Base-by-base conservation (phyloP, 2,113 vertebrate species). In the Eupsittula cactorum region DNA sequence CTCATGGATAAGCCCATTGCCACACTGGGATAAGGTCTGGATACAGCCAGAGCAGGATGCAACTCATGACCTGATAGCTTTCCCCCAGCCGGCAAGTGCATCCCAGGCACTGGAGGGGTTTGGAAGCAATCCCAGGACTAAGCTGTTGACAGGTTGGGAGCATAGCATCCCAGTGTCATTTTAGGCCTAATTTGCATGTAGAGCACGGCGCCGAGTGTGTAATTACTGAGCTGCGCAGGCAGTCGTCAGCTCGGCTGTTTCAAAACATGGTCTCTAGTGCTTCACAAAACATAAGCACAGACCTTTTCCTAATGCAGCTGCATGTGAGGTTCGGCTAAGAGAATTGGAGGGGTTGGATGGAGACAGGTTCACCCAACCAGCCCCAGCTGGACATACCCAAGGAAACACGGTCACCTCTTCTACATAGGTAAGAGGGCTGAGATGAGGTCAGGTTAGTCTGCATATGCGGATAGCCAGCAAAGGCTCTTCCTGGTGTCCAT, bases 1-100 rank as follows among this genome's bases (percentile, higher is more conserved):
- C 8, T 6, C 2, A 0, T 1, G 9, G 49, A 16, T 3, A 8
- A 68, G 8, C 64, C 64, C 50, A 0, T 7, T 1, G 1, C 20
- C 17, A 31, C 3, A 0, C 33, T 1, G 6, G 68, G 39, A 5
- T 3, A 68, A 41, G 82, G 24, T 67, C 29, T 71, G 71, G 52
- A 3, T 9, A 7, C 3, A 4, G 1, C 10, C 6, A 1, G 67
- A n/a, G 42, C 0, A 0, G 21, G 49, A 31, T 25, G 60, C 5
- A 0, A 3, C 28, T 70, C 16, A 3, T 0, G 4, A 11, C 20
- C 77, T 5, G 0, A 16, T 47, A 50, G 16, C 3, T 59, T 59
- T 35, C 33, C 57, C 33, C 57, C 47, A 41, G 3, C 13, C 55
- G 0, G 59, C 0, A 3, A 89, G 19, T 0, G 1, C 2, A 3